Conservation (phyloP, 2,888 invertebrate species). For the Acanthosepion lycidas region DNA sequence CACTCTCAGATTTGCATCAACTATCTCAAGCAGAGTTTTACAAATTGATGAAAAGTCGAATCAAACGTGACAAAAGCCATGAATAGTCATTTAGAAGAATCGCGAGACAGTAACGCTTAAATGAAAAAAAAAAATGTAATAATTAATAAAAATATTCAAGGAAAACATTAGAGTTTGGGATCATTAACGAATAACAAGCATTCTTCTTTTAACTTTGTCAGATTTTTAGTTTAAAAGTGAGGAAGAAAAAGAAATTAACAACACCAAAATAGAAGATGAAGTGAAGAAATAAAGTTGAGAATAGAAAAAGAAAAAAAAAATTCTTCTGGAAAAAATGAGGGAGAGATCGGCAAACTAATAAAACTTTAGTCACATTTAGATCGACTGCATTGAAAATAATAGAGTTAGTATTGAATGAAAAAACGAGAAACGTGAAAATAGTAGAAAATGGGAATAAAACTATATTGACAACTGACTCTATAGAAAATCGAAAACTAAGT, state of each 20-base stretch:
- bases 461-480: too few relatives aligned
- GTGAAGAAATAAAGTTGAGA: not conserved
- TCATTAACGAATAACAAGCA: not conserved
- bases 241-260: not conserved
- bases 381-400: not conserved
- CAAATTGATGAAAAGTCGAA: not conserved
- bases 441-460: too few relatives aligned
- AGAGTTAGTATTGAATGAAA: not conserved
- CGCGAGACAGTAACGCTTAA: too few relatives aligned
- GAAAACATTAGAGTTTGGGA: not conserved
- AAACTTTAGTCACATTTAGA: not conserved
- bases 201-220: not conserved
- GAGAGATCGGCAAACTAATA: not conserved
- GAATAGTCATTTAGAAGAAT: not conserved
- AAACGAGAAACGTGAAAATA: not conserved
- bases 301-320: not conserved
- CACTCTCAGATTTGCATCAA: not conserved
- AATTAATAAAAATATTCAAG: too few relatives aligned
- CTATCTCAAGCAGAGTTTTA: not conserved
- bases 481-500: too few relatives aligned
- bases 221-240: not conserved
- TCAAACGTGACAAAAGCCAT: not conserved
- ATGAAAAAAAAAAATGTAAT: not conserved
- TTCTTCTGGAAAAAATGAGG: not conserved
- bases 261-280: not conserved